phyloP scores from a whole-genome alignment of 2,797 vertebrate species.

The Novumbra hubbsi region DNA sequence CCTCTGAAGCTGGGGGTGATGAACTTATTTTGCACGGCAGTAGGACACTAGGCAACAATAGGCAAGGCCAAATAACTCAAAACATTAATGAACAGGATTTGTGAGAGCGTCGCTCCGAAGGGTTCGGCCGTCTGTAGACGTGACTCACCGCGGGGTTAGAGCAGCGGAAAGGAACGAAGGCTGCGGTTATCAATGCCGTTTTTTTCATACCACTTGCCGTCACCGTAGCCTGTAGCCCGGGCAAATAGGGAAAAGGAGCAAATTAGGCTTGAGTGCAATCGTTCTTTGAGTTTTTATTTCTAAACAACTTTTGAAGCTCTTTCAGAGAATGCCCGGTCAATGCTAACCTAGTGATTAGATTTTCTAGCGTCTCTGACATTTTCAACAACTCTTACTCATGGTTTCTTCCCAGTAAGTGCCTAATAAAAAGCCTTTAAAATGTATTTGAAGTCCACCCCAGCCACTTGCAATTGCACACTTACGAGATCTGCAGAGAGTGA shows the following conservation, averaged over 20 bases:
- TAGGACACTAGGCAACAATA: neutral
- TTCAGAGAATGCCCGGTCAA: neutral
- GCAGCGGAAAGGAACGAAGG: neutral
- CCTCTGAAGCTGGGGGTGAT: neutral
- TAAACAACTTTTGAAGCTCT: neutral
- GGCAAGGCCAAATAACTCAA: neutral
- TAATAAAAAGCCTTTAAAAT: neutral
- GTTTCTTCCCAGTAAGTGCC: neutral
- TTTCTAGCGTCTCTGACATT: neutral
- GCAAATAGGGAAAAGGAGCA: neutral
- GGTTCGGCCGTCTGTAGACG: neutral
- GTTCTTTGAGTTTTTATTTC: neutral
- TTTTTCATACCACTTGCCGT: neutral
- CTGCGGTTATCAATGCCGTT: neutral
- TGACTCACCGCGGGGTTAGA: neutral
- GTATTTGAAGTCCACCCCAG: neutral
- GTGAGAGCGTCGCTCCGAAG: neutral
- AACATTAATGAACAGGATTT: neutral
- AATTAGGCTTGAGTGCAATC: neutral
- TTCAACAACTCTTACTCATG: neutral
- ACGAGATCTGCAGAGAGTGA: neutral
- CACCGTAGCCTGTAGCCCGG: neutral
- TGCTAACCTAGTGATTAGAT: neutral
- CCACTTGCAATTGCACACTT: neutral
- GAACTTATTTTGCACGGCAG: no score